Evolutionary conservation across 1,140 invertebrate genomes (phyloP), one percentile per base, ranked within the genome.

Genomic region (Micrasema minimum): DNA sequence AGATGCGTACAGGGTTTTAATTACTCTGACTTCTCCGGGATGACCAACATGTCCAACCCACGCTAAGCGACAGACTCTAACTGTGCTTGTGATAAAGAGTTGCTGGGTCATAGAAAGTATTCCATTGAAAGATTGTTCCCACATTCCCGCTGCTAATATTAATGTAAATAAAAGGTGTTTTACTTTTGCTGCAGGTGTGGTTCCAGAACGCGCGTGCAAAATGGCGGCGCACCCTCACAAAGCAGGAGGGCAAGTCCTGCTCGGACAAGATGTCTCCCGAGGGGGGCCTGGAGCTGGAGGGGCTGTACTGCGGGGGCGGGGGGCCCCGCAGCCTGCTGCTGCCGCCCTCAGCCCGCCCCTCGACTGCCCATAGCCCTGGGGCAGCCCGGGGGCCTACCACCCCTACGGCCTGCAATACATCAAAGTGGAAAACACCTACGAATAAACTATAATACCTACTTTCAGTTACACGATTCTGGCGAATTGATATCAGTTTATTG

Each of bases 171-270:
- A n/a, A n/a, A n/a, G n/a, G n/a, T 12, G 41, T n/a, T 3, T 43
- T 41, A 1, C 22, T 16, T 22, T 62, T 81, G 78, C 83, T 85
- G 64, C 88, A 99, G 97, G 97, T 99, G 55, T 99, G 97, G 97
- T 99, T 99, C 87, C 97, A 99, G 87, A 99, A 99, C 82, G 95
- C 96, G 20, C 87, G 97, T 57, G 97, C 97, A 76, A 99, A 99
- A 87, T 98, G 96, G 92, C 89, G 97, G 77, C 89, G 96, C 73
- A 95, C 96, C 89, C 90, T 95, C 82, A 88, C 94, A 77, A 95
- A 95, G 79, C 90, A 93, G 77, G 92, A 93, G 77, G 90, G 89
- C 78, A 90, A 90, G 75, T 81, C 82, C 80, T 79, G 77, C 41
- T 82, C 88, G 74, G 90, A 90, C 77, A 91, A 91, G 72, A 88